Base-by-base conservation (phyloP, 2,888 invertebrate species). In the Thelaira solivaga region DNA sequence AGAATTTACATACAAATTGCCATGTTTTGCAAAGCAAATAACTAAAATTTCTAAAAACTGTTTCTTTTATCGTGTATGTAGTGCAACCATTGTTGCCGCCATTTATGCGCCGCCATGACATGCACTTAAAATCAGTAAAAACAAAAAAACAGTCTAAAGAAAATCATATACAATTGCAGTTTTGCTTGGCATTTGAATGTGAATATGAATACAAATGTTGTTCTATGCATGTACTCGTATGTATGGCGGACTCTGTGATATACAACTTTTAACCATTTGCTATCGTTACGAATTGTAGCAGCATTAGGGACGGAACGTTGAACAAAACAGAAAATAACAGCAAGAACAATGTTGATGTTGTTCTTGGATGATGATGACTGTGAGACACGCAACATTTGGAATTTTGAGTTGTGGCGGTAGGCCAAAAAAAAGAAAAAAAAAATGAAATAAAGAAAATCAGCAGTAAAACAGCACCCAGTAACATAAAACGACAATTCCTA, bases 371-470 rank as follows among this genome's bases (percentile, higher is more conserved):
- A 77, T 81, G 82, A 88, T 88, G 87, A 84, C 88, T 86, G 81
- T 84, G 83, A 86, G 87, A 87, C 88, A 88, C 87, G 88, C 88
- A 88, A 88, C 86, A 86, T 87, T 85, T 83, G 82, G 83, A 84
- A 86, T 84, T 86, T 86, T 78, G 78, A 80, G 71, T 64, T 80
- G 76, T 80, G 75, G 74, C 80, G 80, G 72, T 76, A 57, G 76
- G 69, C 76, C 68, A 53, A 73, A 62, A 57, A 55, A 69, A 53
- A 34, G 72, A 59, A 51, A 49, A 39, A 59, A 62, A 24, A 53
- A 61, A 26, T 45, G 39, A 49, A 45, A 39, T 24, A 29, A 59
- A 53, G 20, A n/a, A 41, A 26, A 45, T 7, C 36, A 51, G 24
- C n/a, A 31, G n/a, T n/a, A n/a, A n/a, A n/a, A n/a, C 55, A 41